Percentiles rank a stretch among this genome's conserved stretches.
These are phyloP conservation scores for Phylloscopus whistleri DNA, from an alignment of 2,113 vertebrate genomes.

Conservation along the genomic window DNA sequence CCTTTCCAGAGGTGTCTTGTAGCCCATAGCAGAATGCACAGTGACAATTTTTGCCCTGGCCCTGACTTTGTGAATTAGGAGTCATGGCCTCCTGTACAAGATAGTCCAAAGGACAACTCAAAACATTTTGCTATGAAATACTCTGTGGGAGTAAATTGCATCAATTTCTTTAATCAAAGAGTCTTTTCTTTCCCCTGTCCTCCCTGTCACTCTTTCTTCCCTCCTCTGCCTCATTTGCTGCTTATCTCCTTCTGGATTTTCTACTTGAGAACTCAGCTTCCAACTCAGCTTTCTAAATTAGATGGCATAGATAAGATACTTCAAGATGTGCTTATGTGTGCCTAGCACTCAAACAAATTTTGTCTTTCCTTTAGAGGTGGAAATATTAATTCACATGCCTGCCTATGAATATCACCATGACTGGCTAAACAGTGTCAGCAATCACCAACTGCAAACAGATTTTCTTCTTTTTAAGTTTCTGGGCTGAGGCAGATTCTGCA, in stretches of 20 bases:
- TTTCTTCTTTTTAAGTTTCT: background rate
- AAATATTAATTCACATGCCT: background rate
- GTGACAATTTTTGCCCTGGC: background rate
- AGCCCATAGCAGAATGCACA: background rate
- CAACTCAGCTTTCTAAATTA: constrained; percentile 16
- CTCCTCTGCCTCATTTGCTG: background rate
- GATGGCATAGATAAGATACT: background rate
- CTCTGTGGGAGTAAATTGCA: background rate
- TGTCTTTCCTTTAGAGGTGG: background rate
- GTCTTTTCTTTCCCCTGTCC: background rate
- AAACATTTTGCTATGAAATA: background rate
- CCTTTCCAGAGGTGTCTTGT: background rate
- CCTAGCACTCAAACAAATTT: background rate
- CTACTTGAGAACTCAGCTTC: background rate
- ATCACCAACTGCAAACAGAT: background rate
- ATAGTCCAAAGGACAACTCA: background rate
- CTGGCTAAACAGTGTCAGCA: background rate
- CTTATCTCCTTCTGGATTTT: background rate
- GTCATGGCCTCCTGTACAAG: background rate
- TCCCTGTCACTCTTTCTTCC: background rate
- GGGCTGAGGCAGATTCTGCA: background rate
- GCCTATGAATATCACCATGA: background rate
- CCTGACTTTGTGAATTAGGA: background rate
- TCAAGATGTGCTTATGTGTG: background rate
- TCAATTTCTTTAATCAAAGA: background rate